Evolutionary conservation across 2,113 vertebrate genomes (phyloP), one percentile per base, ranked within the genome.

Genomic region (Marcusenius ussheri): DNA sequence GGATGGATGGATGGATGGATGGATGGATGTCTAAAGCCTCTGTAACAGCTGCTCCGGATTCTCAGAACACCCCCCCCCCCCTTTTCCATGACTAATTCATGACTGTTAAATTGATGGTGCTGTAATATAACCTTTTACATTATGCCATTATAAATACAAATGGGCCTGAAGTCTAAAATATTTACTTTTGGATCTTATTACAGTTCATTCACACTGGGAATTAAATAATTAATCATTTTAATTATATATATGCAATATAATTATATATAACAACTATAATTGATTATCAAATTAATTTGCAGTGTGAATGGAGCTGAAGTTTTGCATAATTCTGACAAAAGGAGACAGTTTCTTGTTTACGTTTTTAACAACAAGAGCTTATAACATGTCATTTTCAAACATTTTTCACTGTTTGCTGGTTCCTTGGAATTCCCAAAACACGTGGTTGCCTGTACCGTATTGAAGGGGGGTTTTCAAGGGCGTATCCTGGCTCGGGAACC

Each of bases 121-220:
- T 80, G 74, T 80, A 80, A 80, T 80, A 80, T 80, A 80, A 80
- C 74, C 74, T 80, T 80, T 80, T 39, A 80, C 74, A 80, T 80
- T 80, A 80, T 80, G 35, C 74, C 35, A 80, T 80, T 80, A 80
- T 42, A 80, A 80, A 80, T 80, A 35, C 74, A 39, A 80, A 39
- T 80, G 62, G 27, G 62, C 10, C 62, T 27, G 62, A 70, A 70
- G 31, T 80, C 31, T 80, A 80, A 80, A 80, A 80, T 80, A 80
- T 80, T 80, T 80, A 80, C 74, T 80, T 80, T 80, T 42, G 74
- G 35, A 42, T 80, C 35, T 80, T 80, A 80, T 80, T 80, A 42
- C 74, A 35, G 74, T 80, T 80, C 27, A 31, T 35, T 77, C 74
- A 80, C 74, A 80, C 74, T 80, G 35, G 35, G 74, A 80, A 80